These are phyloP conservation scores for Tigriopus californicus DNA, from an alignment of 2,888 invertebrate species.

Conservation along the genomic window DNA sequence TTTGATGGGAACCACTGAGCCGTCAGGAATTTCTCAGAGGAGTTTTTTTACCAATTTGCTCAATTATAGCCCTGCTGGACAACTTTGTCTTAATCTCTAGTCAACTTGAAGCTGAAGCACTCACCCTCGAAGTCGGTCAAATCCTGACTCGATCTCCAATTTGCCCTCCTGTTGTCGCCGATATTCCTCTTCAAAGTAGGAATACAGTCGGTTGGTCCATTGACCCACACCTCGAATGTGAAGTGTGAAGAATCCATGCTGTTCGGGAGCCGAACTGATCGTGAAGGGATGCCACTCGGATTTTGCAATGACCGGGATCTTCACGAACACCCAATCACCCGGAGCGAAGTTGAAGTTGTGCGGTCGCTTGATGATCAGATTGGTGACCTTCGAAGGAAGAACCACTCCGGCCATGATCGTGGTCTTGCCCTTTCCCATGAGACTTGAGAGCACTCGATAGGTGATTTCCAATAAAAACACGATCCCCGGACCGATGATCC, in stretches of 20 bases:
- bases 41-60: neutral
- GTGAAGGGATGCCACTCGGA: conserved; percentile 33
- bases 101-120: neutral
- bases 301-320: conserved; percentile 28
- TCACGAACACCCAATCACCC: conserved; percentile 30
- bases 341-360: conserved; percentile 27
- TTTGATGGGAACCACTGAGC: too few relatives aligned
- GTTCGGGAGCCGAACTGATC: conserved; percentile 31
- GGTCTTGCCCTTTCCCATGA: conserved; percentile 19
- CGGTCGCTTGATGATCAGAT: conserved; percentile 28
- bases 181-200: conserved; percentile 20
- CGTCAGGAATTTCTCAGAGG: too few relatives aligned
- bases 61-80: neutral
- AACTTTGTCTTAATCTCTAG: neutral
- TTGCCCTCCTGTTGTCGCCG: conserved; percentile 10
- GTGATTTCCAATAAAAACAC: conserved; percentile 19
- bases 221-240: conserved; percentile 29
- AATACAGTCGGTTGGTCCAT: conserved; percentile 26
- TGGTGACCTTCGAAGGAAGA: conserved; percentile 21
- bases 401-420: conserved; percentile 17
- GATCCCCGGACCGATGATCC: conserved; percentile 19
- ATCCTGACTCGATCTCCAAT: neutral
- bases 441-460: conserved; percentile 18
- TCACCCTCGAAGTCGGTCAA: conserved; percentile 4
- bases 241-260: conserved; percentile 23